phyloP scores from a whole-genome alignment of 2,113 vertebrate genomes.

The Notiomystis cincta region DNA sequence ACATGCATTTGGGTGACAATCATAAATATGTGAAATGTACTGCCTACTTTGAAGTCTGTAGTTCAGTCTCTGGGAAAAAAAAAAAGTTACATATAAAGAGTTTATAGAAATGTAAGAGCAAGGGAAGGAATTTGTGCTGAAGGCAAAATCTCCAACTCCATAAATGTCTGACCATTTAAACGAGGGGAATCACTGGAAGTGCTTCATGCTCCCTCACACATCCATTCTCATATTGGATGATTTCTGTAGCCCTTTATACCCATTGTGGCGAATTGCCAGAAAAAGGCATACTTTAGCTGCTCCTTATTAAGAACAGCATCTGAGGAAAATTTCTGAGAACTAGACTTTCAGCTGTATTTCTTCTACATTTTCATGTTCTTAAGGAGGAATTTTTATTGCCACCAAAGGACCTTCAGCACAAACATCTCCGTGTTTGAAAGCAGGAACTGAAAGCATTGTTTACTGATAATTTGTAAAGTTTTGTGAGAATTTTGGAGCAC shows the following conservation, averaged over 20 bases:
- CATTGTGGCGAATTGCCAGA: neutral
- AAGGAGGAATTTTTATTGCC: neutral
- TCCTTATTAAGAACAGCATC: slow-evolving; percentile 30
- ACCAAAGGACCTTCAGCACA: neutral
- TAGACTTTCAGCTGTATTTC: neutral
- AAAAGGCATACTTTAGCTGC: neutral
- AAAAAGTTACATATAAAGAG: neutral
- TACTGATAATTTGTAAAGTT: slow-evolving; percentile 16
- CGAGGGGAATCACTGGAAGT: neutral
- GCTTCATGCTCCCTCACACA: neutral
- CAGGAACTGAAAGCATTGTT: slow-evolving; percentile 21
- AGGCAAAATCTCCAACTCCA: neutral
- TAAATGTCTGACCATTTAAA: neutral
- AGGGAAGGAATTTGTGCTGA: neutral
- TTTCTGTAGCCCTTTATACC: slow-evolving; percentile 20
- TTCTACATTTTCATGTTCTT: neutral
- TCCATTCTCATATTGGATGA: neutral
- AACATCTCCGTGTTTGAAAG: slow-evolving; percentile 2
- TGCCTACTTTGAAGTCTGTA: slow-evolving; percentile 16
- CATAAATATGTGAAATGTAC: neutral
- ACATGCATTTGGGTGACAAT: slow-evolving; percentile 8
- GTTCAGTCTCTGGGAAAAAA: neutral
- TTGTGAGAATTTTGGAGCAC: slow-evolving; percentile 4
- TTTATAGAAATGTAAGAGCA: neutral
- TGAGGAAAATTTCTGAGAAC: slow-evolving; percentile 23